Percentiles rank a stretch among this genome's conserved stretches.
phyloP scores from a whole-genome alignment of 2,113 vertebrate species.

The Pontoporia blainvillei region DNA sequence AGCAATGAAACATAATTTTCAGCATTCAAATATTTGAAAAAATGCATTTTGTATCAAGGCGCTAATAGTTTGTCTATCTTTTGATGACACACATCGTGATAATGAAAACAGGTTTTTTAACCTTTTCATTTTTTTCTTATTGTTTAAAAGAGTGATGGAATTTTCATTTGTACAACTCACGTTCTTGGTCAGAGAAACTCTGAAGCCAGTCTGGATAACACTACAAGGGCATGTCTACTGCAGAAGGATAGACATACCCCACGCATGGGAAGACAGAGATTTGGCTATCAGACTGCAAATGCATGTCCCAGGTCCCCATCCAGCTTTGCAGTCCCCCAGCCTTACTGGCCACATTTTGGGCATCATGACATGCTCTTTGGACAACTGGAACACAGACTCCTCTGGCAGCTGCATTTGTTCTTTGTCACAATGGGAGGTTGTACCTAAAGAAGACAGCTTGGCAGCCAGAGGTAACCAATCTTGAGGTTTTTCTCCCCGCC shows the following conservation, averaged over 20 bases:
- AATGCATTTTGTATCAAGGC: background rate
- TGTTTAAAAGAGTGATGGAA: background rate
- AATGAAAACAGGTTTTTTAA: background rate
- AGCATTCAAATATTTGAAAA: background rate
- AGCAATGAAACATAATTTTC: background rate
- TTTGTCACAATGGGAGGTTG: background rate
- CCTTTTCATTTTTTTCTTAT: background rate
- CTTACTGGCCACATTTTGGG: background rate
- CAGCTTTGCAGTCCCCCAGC: background rate
- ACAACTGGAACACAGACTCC: background rate
- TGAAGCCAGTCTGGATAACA: background rate
- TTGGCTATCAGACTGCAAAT: background rate
- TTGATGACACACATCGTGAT: background rate
- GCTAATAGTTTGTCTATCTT: background rate
- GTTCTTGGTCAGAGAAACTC: background rate
- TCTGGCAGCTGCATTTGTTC: background rate
- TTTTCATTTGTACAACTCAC: background rate
- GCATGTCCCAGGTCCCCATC: background rate
- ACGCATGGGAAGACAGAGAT: background rate
- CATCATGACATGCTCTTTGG: background rate
- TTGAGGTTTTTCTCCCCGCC: background rate
- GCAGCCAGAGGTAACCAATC: background rate
- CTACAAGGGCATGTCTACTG: no score
- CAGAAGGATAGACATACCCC: accelerated
- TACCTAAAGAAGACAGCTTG: background rate